Evolutionary conservation across 2,113 vertebrate species (phyloP).

Genomic region (Lamprologus speciosus): DNA sequence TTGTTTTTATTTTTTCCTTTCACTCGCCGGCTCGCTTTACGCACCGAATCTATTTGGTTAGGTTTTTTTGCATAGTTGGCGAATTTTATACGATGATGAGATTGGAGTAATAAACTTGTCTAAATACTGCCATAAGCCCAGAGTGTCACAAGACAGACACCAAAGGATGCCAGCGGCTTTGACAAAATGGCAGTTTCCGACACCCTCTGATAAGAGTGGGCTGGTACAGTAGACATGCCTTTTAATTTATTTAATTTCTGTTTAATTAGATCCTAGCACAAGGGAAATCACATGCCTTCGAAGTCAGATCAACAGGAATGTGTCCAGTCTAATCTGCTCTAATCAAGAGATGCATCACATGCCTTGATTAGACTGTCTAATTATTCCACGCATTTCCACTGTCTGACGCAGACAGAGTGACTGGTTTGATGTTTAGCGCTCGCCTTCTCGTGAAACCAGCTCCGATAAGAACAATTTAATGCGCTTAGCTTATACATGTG

Average conservation of each 20-base stretch:
- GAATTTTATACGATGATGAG: not conserved
- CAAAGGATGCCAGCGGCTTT: not conserved
- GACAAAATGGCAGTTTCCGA: not conserved
- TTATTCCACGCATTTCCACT: slow-evolving; percentile 28
- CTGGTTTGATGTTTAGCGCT: slow-evolving; percentile 10
- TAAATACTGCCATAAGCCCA: not conserved
- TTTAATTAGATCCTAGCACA: slow-evolving; percentile 9
- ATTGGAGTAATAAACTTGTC: not conserved
- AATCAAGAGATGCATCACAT: slow-evolving; percentile 44
- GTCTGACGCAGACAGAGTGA: slow-evolving; percentile 1
- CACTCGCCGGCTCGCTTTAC: not conserved
- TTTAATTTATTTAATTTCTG: slow-evolving; percentile 24
- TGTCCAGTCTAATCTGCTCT: slow-evolving; percentile 44
- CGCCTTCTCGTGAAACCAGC: slow-evolving; percentile 23
- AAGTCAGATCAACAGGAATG: slow-evolving; percentile 27
- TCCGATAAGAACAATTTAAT: slow-evolving; percentile 25
- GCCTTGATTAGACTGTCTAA: slow-evolving; percentile 47
- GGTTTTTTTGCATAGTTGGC: not conserved
- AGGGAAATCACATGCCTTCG: slow-evolving; percentile 41
- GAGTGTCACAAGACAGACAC: not conserved
- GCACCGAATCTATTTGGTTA: not conserved
- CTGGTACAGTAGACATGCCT: not conserved
- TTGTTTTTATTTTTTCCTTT: not conserved
- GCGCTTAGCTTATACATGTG: slow-evolving; percentile 18
- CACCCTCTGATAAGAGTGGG: not conserved